Evolutionary conservation across 2,113 vertebrate genomes (phyloP).

Genomic region (Macrotis lagotis): DNA sequence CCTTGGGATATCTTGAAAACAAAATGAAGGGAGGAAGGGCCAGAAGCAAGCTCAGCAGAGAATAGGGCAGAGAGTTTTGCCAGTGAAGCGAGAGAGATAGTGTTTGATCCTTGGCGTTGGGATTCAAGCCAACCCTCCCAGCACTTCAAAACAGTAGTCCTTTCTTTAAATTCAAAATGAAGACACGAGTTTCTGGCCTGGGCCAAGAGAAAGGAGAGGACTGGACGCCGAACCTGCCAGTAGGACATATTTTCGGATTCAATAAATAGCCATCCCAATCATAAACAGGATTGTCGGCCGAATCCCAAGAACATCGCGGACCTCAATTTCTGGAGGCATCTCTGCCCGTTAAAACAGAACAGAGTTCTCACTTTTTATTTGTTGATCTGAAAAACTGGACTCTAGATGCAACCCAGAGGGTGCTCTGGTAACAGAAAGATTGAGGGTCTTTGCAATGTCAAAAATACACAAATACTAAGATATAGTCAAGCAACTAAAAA

Average conservation of each 20-base stretch:
- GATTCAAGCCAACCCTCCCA: slow-evolving; percentile 59
- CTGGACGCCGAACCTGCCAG: slow-evolving; percentile 82
- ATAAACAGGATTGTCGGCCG: slow-evolving; percentile 74
- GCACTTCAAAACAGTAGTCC: slow-evolving; percentile 75
- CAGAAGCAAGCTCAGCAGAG: background rate
- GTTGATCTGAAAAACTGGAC: background rate
- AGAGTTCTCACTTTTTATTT: slow-evolving; percentile 58
- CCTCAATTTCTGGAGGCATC: slow-evolving; percentile 76
- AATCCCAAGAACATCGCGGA: slow-evolving; percentile 75
- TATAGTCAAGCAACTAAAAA: background rate
- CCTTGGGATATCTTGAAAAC: background rate
- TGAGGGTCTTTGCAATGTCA: background rate
- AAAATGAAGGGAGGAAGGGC: background rate
- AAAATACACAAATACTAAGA: background rate
- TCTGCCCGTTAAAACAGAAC: slow-evolving; percentile 77
- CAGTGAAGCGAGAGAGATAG: slow-evolving; percentile 9
- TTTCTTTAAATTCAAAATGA: slow-evolving; percentile 76
- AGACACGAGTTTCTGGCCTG: slow-evolving; percentile 79
- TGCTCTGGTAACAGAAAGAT: background rate
- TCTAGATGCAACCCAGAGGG: background rate
- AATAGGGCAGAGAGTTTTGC: background rate
- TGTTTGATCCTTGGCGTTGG: slow-evolving; percentile 61
- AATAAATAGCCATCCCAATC: slow-evolving; percentile 85
- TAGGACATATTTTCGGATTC: slow-evolving; percentile 86
- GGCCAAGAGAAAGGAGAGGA: slow-evolving; percentile 78